Conservation (phyloP, 2,888 invertebrate genomes). For the Drosophila prolongata region DNA sequence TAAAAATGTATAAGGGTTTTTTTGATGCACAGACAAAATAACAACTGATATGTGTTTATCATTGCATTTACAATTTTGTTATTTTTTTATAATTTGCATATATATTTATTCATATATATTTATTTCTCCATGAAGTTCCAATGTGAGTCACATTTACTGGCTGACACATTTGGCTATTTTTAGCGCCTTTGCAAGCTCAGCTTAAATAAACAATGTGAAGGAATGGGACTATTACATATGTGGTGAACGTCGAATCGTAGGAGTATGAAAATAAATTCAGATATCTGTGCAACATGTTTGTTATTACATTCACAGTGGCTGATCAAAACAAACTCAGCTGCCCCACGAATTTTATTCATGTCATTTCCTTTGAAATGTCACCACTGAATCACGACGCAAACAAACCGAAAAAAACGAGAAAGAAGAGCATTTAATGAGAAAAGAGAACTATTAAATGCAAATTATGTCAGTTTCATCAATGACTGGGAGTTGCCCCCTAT, state of each 20-base stretch:
- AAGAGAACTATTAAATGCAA: constrained; percentile 69
- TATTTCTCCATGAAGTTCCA: background rate
- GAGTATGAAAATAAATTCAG: constrained; percentile 11
- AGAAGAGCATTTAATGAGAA: constrained; percentile 19
- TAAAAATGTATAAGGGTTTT: too few species aligned
- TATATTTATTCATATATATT: too few species aligned
- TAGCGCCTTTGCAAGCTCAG: constrained; percentile 12
- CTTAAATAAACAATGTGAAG: constrained; percentile 20
- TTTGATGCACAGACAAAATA: too few species aligned
- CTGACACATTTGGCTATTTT: constrained; percentile 19
- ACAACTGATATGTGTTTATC: too few species aligned
- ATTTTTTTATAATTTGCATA: too few species aligned
- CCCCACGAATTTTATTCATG: constrained; percentile 17
- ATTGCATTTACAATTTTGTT: too few species aligned
- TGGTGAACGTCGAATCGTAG: constrained; percentile 11
- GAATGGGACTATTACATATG: constrained; percentile 7
- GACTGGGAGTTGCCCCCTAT: constrained; percentile 26
- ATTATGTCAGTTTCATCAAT: constrained; percentile 72
- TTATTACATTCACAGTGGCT: constrained; percentile 21
- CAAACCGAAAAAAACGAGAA: background rate
- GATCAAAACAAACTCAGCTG: constrained; percentile 29
- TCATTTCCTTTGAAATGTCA: constrained; percentile 22
- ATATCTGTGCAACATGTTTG: constrained; percentile 23
- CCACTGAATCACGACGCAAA: constrained; percentile 30
- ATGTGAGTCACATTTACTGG: constrained; percentile 8